These are phyloP conservation scores for Girardinichthys multiradiatus DNA, from an alignment of 2,113 vertebrate genomes.

Conservation along the genomic window DNA sequence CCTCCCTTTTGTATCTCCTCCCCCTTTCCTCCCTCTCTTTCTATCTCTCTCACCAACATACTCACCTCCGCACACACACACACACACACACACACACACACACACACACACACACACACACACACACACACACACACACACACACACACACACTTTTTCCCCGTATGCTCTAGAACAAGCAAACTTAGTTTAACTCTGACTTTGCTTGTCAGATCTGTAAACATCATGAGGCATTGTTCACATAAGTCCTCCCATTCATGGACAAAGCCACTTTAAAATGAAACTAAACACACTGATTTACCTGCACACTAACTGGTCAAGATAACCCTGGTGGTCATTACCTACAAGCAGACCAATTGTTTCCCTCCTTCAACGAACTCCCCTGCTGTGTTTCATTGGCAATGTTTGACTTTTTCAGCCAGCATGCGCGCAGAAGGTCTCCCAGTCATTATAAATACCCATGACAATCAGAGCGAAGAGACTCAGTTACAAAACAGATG, in stretches of 20 bases:
- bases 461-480: slow-evolving; percentile 59
- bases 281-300: slow-evolving; percentile 12
- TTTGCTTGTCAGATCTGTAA: slow-evolving; percentile 79
- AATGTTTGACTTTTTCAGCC: slow-evolving; percentile 57
- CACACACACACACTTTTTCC: slow-evolving; percentile 38
- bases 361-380: slow-evolving; percentile 59
- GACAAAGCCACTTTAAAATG: neutral
- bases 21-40: slow-evolving; percentile 64
- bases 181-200: slow-evolving; percentile 80
- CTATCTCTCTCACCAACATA: slow-evolving; percentile 45
- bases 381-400: slow-evolving; percentile 63
- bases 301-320: slow-evolving; percentile 9
- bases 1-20: slow-evolving; percentile 75
- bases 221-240: slow-evolving; percentile 70
- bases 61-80: slow-evolving; percentile 44
- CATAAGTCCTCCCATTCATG: slow-evolving; percentile 60
- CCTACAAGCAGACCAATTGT: slow-evolving; percentile 35
- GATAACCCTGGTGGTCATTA: slow-evolving; percentile 47
- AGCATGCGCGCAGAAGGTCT: slow-evolving; percentile 46
- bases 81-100: slow-evolving; percentile 43
- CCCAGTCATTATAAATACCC: slow-evolving; percentile 68
- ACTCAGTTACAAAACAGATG: slow-evolving; percentile 62
- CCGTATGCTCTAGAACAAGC: slow-evolving; percentile 67
- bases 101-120: slow-evolving; percentile 43
- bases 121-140: slow-evolving; percentile 43